Conservation (phyloP, 2,797 vertebrate species). For the Channa striata region DNA sequence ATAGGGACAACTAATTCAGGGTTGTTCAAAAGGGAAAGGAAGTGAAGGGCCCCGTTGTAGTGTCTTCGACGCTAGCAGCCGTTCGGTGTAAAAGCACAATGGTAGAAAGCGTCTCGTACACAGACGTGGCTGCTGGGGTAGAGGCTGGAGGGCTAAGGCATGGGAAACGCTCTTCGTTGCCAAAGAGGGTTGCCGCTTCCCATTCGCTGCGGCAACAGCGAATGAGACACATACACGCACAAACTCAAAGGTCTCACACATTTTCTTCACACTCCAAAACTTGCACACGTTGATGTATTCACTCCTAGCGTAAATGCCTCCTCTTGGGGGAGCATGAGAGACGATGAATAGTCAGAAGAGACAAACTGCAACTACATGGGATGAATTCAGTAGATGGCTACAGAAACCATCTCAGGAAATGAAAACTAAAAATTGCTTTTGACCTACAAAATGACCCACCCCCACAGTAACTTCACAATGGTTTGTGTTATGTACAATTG, state of each 20-base stretch:
- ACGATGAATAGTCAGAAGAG: conserved; percentile 64
- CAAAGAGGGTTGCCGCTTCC: conserved; percentile 91
- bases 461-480: conserved; percentile 75
- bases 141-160: conserved; percentile 90
- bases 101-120: conserved; percentile 91
- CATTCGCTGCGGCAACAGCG: conserved; percentile 83
- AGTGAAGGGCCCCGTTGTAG: conserved; percentile 89
- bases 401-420: conserved; percentile 73
- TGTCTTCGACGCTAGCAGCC: conserved; percentile 92
- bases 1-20: conserved; percentile 61
- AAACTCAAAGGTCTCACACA: conserved; percentile 69
- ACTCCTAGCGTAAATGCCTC: conserved; percentile 42
- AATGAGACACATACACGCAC: conserved; percentile 69
- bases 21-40: conserved; percentile 75
- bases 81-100: conserved; percentile 92
- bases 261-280: conserved; percentile 61
- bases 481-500: conserved; percentile 83
- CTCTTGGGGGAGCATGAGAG: conserved; percentile 49
- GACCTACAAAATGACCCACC: conserved; percentile 70
- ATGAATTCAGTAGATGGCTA: conserved; percentile 78
- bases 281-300: conserved; percentile 60
- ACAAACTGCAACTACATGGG: conserved; percentile 76
- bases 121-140: conserved; percentile 90
- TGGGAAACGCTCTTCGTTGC: conserved; percentile 94
- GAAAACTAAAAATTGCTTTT: conserved; percentile 76